Base-by-base conservation (phyloP, 2,113 vertebrate species). In the Pollachius pollachius region DNA sequence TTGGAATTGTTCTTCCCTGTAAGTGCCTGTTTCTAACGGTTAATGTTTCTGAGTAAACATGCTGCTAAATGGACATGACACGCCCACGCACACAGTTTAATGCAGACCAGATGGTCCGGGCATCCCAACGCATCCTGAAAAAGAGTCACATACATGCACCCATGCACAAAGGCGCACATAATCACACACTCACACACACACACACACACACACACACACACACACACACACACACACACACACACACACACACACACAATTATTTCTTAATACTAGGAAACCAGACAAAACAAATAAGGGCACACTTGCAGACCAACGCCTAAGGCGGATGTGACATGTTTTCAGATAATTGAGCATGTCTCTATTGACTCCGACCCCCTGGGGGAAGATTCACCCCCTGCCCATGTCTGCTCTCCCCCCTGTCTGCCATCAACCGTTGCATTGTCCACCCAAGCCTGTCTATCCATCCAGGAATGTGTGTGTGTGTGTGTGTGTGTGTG, bases 301-400 rank as follows among this genome's bases (percentile, higher is more conserved):
- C 12, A 58, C 17, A 41, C 19, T 61, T 12, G 6, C 41, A 52
- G 52, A 25, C 15, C 70, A 67, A 71, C 70, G 41, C 41, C 41
- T 1, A 69, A 41, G 65, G 18, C 16, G 41, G 2, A 48, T 66
- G 65, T 52, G 65, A 15, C 41, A 17, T 16, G 15, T 16, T 57
- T 16, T 57, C 62, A 65, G 69, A 62, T 52, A 64, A 76, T 73
- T 69, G 62, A 52, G 65, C 71, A 65, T 70, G 70, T 76, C 75
- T 71, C 19, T 34, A 56, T 69, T 77, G 71, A 65, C 62, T 70
- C 62, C 57, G 6, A 23, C 41, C 76, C 41, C 70, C 74, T 48
- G 64, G 78, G 73, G 70, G 81, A 80, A 72, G 79, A 57, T 5
- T n/a, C 16, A 16, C 8, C 54, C 54, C 15, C 12, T 3, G 7